Evolutionary conservation across 2,888 invertebrate species (phyloP).

Genomic region (Drosophila quinaria): DNA sequence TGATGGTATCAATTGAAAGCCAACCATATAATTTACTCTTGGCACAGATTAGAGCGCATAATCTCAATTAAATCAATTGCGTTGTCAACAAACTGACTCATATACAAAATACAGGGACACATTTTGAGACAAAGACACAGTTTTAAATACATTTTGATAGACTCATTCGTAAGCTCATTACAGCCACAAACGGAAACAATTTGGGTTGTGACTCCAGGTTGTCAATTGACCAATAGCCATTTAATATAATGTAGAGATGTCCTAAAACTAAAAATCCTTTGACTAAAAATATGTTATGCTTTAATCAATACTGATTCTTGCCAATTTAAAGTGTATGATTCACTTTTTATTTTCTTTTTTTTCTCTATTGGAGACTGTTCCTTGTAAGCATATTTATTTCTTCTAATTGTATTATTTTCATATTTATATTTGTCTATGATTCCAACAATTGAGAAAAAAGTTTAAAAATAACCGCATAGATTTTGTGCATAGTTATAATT

Average conservation of each 20-base stretch:
- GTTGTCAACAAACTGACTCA: slow-evolving; percentile 30
- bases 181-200: slow-evolving; percentile 6
- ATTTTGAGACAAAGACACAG: neutral
- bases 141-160: slow-evolving; percentile 14
- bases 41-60: slow-evolving; percentile 45
- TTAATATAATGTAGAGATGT: neutral
- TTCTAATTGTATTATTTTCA: neutral
- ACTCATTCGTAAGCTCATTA: slow-evolving; percentile 30
- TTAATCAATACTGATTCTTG: neutral
- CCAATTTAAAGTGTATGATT: too few species aligned
- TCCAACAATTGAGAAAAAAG: too few species aligned
- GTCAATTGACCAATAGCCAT: slow-evolving; percentile 1
- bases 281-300: neutral
- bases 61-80: slow-evolving; percentile 75
- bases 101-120: slow-evolving; percentile 7
- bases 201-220: neutral
- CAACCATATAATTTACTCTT: slow-evolving; percentile 47
- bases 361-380: too few species aligned
- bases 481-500: neutral
- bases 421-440: neutral
- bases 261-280: neutral
- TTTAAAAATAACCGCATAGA: too few species aligned
- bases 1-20: slow-evolving; percentile 32
- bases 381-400: too few species aligned
- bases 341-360: too few species aligned